These are phyloP conservation scores for Coptodon rendalli DNA, from an alignment of 2,113 vertebrate genomes.

Conservation along the genomic window DNA sequence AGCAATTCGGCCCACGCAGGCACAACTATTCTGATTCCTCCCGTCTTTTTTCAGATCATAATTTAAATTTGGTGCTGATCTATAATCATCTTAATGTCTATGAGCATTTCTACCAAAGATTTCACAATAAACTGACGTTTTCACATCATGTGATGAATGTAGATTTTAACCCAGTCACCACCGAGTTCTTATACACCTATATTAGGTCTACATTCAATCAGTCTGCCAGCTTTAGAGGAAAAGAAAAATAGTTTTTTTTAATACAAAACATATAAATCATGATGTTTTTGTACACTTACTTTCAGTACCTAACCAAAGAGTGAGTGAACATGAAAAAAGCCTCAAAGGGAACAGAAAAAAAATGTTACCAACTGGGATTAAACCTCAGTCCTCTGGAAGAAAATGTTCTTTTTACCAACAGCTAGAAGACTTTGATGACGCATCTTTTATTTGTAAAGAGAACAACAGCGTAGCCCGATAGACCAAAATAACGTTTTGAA, in stretches of 20 bases:
- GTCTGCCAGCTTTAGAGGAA: not conserved
- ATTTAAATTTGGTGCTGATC: not conserved
- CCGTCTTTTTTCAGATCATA: accelerated
- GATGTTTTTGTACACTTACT: not conserved
- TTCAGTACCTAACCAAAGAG: accelerated
- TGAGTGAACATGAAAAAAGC: not conserved
- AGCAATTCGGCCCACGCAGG: not conserved
- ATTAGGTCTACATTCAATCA: not conserved
- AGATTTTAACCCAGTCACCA: not conserved
- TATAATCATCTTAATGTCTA: not conserved
- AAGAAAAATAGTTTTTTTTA: not conserved
- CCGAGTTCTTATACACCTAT: not conserved
- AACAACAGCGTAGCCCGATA: not conserved
- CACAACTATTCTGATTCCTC: not conserved
- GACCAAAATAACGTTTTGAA: not conserved
- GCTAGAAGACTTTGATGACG: accelerated
- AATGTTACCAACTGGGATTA: not conserved
- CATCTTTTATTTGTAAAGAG: not conserved
- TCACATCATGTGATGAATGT: not conserved
- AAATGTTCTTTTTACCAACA: not conserved
- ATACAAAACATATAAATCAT: not conserved
- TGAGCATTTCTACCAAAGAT: accelerated
- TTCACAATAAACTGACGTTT: not conserved
- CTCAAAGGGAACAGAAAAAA: not conserved
- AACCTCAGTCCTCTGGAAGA: not conserved